Evolutionary conservation across 1,140 invertebrate genomes (phyloP).

Genomic region (Fragariocoptes setiger): DNA sequence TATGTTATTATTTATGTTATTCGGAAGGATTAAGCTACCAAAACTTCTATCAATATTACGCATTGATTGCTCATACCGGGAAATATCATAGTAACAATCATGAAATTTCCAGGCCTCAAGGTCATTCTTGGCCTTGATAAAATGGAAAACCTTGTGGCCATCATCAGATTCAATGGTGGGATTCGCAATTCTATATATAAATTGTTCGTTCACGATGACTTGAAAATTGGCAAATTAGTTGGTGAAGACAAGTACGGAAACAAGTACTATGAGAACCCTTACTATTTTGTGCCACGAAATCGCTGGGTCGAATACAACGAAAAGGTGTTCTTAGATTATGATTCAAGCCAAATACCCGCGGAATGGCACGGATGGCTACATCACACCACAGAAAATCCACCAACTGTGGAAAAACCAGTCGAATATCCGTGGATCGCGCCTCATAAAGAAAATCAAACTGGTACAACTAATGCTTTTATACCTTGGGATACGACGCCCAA

Average conservation of each 20-base stretch:
- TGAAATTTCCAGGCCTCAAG: no score
- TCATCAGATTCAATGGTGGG: conserved; percentile 45
- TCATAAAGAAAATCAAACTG: conserved; percentile 47
- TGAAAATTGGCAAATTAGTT: conserved; percentile 52
- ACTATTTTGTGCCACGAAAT: conserved; percentile 60
- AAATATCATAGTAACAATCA: no score
- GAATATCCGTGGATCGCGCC: conserved; percentile 49
- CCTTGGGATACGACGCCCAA: conserved; percentile 55
- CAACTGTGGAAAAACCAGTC: conserved; percentile 19
- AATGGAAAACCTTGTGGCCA: conserved; percentile 26
- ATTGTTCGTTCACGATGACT: conserved; percentile 49
- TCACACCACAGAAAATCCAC: conserved; percentile 45
- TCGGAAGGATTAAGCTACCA: no score
- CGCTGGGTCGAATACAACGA: conserved; percentile 69
- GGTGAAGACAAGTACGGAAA: conserved; percentile 86
- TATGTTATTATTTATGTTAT: no score
- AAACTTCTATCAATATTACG: no score
- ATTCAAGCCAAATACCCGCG: conserved; percentile 62
- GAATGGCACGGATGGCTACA: conserved; percentile 60
- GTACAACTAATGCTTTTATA: conserved; percentile 35
- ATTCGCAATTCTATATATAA: conserved; percentile 29
- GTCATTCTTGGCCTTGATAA: conserved; percentile 32
- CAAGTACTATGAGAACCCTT: conserved; percentile 72
- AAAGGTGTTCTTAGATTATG: conserved; percentile 45
- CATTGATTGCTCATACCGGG: no score